phyloP scores from a whole-genome alignment of 2,113 vertebrate genomes.

The Cynoglossus semilaevis region DNA sequence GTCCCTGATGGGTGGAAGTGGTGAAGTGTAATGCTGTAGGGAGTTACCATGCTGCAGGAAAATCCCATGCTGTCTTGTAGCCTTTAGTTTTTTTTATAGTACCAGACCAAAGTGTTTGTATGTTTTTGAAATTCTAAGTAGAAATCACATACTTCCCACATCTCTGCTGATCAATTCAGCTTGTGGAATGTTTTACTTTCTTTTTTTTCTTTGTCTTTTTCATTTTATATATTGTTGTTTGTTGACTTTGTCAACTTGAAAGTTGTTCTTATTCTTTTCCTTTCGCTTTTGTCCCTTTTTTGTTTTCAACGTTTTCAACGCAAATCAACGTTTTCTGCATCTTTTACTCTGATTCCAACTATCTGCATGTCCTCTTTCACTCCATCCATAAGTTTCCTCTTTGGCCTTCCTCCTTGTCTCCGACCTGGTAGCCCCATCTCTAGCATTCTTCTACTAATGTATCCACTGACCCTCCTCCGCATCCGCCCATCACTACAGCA shows the following conservation, averaged over 20 bases:
- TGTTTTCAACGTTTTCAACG: too few species aligned
- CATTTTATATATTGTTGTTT: not conserved
- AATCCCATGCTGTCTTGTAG: conserved; percentile 35
- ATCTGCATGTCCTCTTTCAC: too few species aligned
- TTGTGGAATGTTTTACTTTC: not conserved
- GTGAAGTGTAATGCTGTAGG: conserved; percentile 23
- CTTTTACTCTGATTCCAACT: too few species aligned
- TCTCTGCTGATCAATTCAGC: conserved; percentile 1
- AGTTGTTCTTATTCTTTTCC: too few species aligned
- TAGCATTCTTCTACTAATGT: too few species aligned
- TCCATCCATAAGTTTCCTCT: too few species aligned
- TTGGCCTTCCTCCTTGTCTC: too few species aligned
- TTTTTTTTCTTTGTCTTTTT: conserved; percentile 2
- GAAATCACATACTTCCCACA: conserved; percentile 16
- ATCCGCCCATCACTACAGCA: too few species aligned
- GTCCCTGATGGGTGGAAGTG: conserved; percentile 59
- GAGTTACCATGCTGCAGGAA: conserved; percentile 36
- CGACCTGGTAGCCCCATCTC: too few species aligned
- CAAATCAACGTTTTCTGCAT: too few species aligned
- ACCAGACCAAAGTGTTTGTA: conserved; percentile 19
- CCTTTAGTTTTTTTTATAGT: conserved; percentile 46
- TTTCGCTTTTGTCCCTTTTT: too few species aligned
- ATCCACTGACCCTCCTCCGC: too few species aligned
- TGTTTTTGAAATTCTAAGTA: conserved; percentile 23
- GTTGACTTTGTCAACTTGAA: not conserved